phyloP scores from a whole-genome alignment of 2,888 invertebrate genomes.

The Oscheius onirici region DNA sequence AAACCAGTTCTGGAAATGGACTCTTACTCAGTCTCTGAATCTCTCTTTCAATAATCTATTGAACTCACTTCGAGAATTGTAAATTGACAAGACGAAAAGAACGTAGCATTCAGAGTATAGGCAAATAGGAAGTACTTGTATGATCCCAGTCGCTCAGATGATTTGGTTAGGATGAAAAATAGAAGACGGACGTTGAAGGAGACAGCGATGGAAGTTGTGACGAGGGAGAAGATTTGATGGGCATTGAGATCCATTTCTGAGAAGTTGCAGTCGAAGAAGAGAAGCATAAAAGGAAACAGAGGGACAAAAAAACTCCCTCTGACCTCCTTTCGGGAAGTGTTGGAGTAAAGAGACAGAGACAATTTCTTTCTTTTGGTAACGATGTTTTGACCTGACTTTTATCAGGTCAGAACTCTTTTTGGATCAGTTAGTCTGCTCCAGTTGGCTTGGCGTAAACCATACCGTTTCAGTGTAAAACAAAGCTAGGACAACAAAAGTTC shows the following conservation, averaged over 20 bases:
- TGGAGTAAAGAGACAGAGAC: too few species aligned
- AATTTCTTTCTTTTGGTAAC: too few species aligned
- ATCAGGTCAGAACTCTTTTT: too few species aligned
- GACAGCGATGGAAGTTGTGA: neutral
- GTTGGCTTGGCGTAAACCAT: too few species aligned
- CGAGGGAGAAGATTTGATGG: neutral
- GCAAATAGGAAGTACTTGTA: conserved; percentile 10
- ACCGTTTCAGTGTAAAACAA: too few species aligned
- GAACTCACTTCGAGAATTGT: neutral
- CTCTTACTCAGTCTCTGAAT: neutral
- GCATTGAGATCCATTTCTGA: neutral
- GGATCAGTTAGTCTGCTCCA: too few species aligned
- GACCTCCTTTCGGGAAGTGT: too few species aligned
- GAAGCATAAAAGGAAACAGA: too few species aligned
- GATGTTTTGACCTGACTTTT: too few species aligned
- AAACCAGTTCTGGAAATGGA: neutral
- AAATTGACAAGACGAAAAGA: neutral
- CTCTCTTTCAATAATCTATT: neutral
- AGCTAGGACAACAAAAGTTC: too few species aligned
- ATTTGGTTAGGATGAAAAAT: neutral
- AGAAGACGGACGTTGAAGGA: neutral
- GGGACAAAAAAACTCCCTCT: too few species aligned
- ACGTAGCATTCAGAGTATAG: conserved; percentile 1
- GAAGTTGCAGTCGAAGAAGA: too few species aligned
- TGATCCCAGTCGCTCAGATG: neutral